Evolutionary conservation across 2,888 invertebrate species (phyloP).

Genomic region (Drosophila pseudotalamancana): DNA sequence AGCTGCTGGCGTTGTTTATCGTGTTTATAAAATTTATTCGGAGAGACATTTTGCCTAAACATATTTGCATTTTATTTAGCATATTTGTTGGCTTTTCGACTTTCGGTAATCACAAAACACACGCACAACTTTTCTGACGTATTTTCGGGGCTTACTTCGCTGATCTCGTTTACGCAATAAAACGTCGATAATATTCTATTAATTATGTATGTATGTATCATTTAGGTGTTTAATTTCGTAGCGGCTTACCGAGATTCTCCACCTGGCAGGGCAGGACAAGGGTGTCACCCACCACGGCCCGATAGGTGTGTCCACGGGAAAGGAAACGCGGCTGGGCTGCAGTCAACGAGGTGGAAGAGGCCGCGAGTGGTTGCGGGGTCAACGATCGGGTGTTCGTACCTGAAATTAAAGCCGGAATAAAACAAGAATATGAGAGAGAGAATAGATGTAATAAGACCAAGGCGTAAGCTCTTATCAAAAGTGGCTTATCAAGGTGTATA

Average conservation of each 20-base stretch:
- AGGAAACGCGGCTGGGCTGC: slow-evolving; percentile 87
- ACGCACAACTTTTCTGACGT: neutral
- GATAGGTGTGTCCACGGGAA: slow-evolving; percentile 90
- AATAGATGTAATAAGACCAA: no score
- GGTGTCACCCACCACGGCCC: slow-evolving; percentile 91
- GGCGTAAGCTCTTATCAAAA: neutral
- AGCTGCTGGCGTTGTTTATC: slow-evolving; percentile 29
- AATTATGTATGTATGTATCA: slow-evolving; percentile 43
- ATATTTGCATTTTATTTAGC: slow-evolving; percentile 71
- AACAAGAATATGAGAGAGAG: neutral
- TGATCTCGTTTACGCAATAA: slow-evolving; percentile 43
- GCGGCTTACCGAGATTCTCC: slow-evolving; percentile 88
- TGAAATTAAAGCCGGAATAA: slow-evolving; percentile 31
- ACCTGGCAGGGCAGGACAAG: slow-evolving; percentile 92
- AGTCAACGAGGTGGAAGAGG: slow-evolving; percentile 53
- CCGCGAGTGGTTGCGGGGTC: slow-evolving; percentile 62
- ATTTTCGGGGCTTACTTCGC: slow-evolving; percentile 36
- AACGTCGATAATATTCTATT: slow-evolving; percentile 60
- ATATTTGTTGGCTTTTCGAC: slow-evolving; percentile 31
- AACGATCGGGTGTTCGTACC: slow-evolving; percentile 81
- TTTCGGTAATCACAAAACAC: slow-evolving; percentile 21
- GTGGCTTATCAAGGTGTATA: slow-evolving; percentile 16
- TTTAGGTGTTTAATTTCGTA: slow-evolving; percentile 5
- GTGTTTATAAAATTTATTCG: slow-evolving; percentile 66
- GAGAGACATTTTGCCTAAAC: slow-evolving; percentile 68